phyloP scores from a whole-genome alignment of 2,113 vertebrate genomes.

The Datnioides undecimradiatus region DNA sequence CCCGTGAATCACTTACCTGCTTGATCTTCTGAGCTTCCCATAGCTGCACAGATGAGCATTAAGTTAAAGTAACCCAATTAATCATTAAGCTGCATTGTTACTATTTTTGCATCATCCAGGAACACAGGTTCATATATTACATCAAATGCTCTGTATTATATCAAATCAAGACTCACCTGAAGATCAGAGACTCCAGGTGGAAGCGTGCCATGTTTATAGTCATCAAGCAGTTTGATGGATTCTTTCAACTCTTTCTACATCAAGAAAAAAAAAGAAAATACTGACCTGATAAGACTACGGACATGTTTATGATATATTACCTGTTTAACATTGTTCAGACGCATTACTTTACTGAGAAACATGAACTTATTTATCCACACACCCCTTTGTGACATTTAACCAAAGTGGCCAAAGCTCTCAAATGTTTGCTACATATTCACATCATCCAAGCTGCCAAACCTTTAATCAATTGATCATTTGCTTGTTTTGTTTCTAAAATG shows the following conservation, averaged over 20 bases:
- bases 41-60: conserved; percentile 78
- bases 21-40: conserved; percentile 99
- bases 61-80: background rate
- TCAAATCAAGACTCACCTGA: conserved; percentile 83
- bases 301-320: no score
- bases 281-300: background rate
- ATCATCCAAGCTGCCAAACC: no score
- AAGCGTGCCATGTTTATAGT: conserved; percentile 90
- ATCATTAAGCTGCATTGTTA: background rate
- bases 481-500: no score
- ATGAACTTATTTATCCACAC: no score
- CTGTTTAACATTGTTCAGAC: no score
- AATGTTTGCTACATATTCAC: no score
- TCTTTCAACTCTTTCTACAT: conserved; percentile 89
- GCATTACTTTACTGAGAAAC: no score
- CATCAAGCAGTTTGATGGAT: conserved; percentile 92
- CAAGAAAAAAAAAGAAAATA: background rate
- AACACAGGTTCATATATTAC: background rate
- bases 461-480: no score
- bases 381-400: no score
- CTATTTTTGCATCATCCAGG: background rate
- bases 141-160: background rate
- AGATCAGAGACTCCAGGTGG: conserved; percentile 89
- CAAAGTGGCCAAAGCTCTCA: no score
- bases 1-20: conserved; percentile 85